Percentiles rank a stretch among this genome's conserved stretches.
These are phyloP conservation scores for Liasis olivaceus DNA, from an alignment of 2,797 vertebrate species.

Conservation along the genomic window DNA sequence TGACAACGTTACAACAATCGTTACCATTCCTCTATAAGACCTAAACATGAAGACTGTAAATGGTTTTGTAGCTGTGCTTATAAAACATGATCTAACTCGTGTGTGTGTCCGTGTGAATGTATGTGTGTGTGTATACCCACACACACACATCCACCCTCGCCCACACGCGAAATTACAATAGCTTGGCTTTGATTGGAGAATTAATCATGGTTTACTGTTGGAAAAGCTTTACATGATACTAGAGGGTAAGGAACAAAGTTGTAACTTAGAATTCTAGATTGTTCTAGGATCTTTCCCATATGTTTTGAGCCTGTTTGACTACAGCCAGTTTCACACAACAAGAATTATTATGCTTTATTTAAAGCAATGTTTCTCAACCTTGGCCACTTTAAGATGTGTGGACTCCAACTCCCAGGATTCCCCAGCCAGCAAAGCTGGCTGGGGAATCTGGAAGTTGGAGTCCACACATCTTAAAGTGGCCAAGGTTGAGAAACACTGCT, in stretches of 20 bases:
- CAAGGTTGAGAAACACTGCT: no score
- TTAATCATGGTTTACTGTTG: conserved; percentile 39
- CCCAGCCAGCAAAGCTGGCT: no score
- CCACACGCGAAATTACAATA: conserved; percentile 17
- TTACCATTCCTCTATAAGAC: conserved; percentile 54
- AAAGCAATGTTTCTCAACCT: no score
- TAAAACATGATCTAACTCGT: conserved; percentile 55
- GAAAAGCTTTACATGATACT: conserved; percentile 53
- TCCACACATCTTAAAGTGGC: no score
- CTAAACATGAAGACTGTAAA: conserved; percentile 52
- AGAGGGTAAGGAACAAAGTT: conserved; percentile 39
- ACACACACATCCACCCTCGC: not conserved
- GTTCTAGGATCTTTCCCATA: conserved; percentile 43
- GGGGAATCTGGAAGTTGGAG: no score
- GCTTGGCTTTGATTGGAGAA: conserved; percentile 47
- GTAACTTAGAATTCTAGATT: conserved; percentile 44
- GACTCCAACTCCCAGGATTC: no score
- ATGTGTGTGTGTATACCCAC: conserved; percentile 25
- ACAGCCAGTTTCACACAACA: not conserved
- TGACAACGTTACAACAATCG: conserved; percentile 48
- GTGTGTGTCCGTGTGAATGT: no score
- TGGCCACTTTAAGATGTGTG: no score
- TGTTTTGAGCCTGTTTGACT: conserved; percentile 55
- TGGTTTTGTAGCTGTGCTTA: conserved; percentile 57
- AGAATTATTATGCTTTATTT: not conserved